Base-by-base conservation (phyloP, 1,140 invertebrate species). In the Drosophila mojavensis region DNA sequence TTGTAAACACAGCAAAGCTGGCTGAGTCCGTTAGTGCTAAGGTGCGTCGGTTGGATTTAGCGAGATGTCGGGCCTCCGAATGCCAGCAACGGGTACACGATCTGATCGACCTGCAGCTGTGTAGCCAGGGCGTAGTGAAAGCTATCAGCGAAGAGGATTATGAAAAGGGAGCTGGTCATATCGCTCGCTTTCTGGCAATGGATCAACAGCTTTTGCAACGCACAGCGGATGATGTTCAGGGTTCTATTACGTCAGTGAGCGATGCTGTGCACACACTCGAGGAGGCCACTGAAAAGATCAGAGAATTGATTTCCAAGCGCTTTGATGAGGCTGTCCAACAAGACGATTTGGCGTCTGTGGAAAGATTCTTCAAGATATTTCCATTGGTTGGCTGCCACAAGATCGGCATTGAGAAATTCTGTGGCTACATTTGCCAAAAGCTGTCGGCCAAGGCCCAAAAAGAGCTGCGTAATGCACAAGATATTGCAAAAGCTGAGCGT, bases 311-410 rank as follows among this genome's bases (percentile, higher is more conserved):
- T 1, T 95, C 95, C 24, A 94, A 94, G 45, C 96, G 96, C 81
- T 98, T 99, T 92, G 97, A 99, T 89, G 97, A 99, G 82, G 98
- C 99, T 28, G 96, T 99, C 0, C 95, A 95, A 63, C 95, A 95
- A 51, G 96, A 98, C 90, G 98, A 99, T 93, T 94, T 97, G 20
- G 97, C 97, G 4, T 97, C 97, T 3, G 96, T 99, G 15, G 98
- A 99, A 95, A 97, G 98, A 73, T 98, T 99, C 92, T 99, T 99
- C 91, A 99, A 99, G 93, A 96, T 99, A 84, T 99, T 99, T 93
- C 99, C 99, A 2, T 94, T 99, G 24, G 93, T 99, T 4, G 97
- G 97, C 47, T 96, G 98, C 93, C 97, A 99, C 73, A 95, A 97
- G 48, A 97, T 98, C 88, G 99, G 99, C 0, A 94, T 99, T 2